Evolutionary conservation across 2,797 vertebrate genomes (phyloP).

Genomic region (Perodicticus potto): DNA sequence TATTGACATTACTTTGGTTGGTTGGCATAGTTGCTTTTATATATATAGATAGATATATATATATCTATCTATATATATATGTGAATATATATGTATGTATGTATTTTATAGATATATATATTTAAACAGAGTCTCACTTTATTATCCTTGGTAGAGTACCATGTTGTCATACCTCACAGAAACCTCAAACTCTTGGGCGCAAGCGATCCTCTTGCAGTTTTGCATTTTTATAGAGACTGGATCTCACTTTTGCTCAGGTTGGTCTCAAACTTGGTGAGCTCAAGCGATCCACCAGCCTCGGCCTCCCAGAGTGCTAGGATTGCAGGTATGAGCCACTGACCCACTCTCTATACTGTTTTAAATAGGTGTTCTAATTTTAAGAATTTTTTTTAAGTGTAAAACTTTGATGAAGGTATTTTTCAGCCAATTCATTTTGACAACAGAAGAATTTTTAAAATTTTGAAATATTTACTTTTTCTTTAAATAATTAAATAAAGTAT

Average conservation of each 20-base stretch:
- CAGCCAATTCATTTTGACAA: constrained; percentile 40
- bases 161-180: too few species aligned
- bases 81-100: background rate
- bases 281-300: too few species aligned
- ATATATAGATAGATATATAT: background rate
- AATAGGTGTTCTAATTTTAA: background rate
- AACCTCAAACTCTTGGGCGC: too few species aligned
- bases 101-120: background rate
- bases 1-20: background rate
- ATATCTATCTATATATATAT: background rate
- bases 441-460: constrained; percentile 18
- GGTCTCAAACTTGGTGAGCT: too few species aligned
- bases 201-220: too few species aligned
- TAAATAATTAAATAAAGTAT: constrained; percentile 44
- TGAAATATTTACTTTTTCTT: constrained; percentile 15
- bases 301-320: too few species aligned
- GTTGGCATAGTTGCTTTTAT: background rate
- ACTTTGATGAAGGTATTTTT: background rate
- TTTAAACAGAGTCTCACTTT: too few species aligned
- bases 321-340: too few species aligned
- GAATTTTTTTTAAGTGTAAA: background rate
- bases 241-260: too few species aligned
- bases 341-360: too few species aligned
- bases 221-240: too few species aligned
- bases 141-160: too few species aligned